Evolutionary conservation across 1,140 invertebrate genomes (phyloP), one percentile per base, ranked within the genome.

Genomic region (Drosophila ambigua): DNA sequence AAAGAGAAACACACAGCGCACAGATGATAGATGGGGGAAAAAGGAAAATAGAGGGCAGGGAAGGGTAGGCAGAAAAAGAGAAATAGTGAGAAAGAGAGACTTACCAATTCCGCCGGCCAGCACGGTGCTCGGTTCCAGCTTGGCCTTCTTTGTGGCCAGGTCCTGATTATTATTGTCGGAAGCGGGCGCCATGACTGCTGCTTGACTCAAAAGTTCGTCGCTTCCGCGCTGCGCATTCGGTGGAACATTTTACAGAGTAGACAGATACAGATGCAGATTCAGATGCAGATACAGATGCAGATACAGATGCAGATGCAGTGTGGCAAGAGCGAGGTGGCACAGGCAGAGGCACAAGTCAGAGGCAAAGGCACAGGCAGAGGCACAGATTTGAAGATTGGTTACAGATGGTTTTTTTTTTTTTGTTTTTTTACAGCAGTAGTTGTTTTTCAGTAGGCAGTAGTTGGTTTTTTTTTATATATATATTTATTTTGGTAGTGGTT

Each of bases 201-300:
- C 96, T 94, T 97, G 97, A 92, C 97, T 97, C 93, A 98, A 94
- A 93, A 98, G 95, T 94, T 98, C 97, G 94, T 98, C 97, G 92
- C 97, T 98, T 93, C 97, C 97, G 94, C 97, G 96, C 97, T 98
- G 95, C 60, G 45, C 24, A 44, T 66, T 57, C 16, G 5, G 20
- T 16, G 23, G 15, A 48, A 64, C 69, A 57, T 63, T 41, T 53
- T 39, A 62, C 66, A 52, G 62, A 65, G 43, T 39, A 75, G 53
- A 58, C 20, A 20, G 16, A 46, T 24, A 52, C 48, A 60, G 46
- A 60, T 52, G 48, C 6, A 31, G 26, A 59, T 62, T 48, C 23
- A 64, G 55, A 46, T 39, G 28, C 53, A 46, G 31, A 35, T 50
- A 15, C 41, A 55, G 31, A 35, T 50, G 24, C 41, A 55, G 61